These are phyloP conservation scores for Melanchra persicariae DNA, from an alignment of 2,888 invertebrate genomes.

Conservation along the genomic window DNA sequence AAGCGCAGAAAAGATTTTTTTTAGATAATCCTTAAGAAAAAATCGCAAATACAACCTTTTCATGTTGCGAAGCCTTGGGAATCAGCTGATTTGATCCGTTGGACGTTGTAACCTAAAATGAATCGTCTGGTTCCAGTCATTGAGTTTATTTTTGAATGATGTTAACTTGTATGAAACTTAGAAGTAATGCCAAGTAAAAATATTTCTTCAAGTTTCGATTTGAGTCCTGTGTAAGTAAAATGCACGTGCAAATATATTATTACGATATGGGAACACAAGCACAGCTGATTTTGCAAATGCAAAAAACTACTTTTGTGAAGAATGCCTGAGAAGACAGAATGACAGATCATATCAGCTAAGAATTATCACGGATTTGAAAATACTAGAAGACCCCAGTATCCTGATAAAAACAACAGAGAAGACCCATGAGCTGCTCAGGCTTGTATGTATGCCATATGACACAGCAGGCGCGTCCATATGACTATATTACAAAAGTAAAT, in stretches of 20 bases:
- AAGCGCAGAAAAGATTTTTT: conserved; percentile 79
- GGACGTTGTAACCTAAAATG: neutral
- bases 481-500: too few relatives aligned
- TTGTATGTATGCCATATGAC: too few relatives aligned
- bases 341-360: conserved; percentile 5
- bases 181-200: conserved; percentile 43
- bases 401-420: too few relatives aligned
- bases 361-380: neutral
- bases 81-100: conserved; percentile 80
- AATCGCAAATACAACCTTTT: conserved; percentile 79
- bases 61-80: conserved; percentile 83
- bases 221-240: conserved; percentile 37
- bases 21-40: conserved; percentile 74
- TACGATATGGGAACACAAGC: neutral
- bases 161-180: neutral
- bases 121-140: neutral
- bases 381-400: neutral
- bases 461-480: neutral
- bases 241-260: conserved; percentile 60
- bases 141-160: conserved; percentile 16
- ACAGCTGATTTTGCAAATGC: conserved; percentile 18
- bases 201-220: conserved; percentile 51
- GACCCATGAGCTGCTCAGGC: too few relatives aligned
- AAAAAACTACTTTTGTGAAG: conserved; percentile 7
- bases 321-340: neutral